Base-by-base conservation (phyloP, 2,113 vertebrate genomes). In the Gopherus evgoodei region DNA sequence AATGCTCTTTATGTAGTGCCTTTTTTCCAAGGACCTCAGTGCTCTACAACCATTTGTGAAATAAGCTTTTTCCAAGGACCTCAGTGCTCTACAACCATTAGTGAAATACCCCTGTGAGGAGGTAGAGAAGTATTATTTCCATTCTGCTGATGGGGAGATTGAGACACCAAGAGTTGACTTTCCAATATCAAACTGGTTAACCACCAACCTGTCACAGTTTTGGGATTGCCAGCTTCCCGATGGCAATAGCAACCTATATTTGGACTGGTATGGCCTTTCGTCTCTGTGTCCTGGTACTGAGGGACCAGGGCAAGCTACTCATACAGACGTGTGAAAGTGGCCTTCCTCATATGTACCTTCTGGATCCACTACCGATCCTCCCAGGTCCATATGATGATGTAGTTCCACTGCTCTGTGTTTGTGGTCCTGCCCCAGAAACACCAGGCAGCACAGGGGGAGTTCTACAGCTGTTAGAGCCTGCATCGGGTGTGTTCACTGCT, bases 281-380 rank as follows among this genome's bases (percentile, higher is more conserved):
- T 24, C 5, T 35, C 19, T 0, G 0, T 21, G 6, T 27, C 19
- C 14, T 6, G 8, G 83, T 57, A 57, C 29, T 0, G 0, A 52
- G 11, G 50, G 52, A 35, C 87, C 29, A 0, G 0, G 62, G 21
- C 75, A 27, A 5, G 21, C 38, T 35, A 65, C 29, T n/a, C 16
- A 35, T 0, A 1, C 52, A 65, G 29, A 29, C 75, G 78, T 0
- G 0, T 38, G 85, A 38, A 44, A 59, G 17, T 72, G 17, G 17
- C 65, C 69, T 75, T 52, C n/a, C 78, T 89, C 12, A 84, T 72
- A 44, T 38, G 11, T 5, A 42, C 80, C 2, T 54, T 52, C 13
- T 52, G 75, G 47, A 42, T 14, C 1, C 1, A 1, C 49, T 84
- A 57, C 3, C 1, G 5, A 7, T 54, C 25, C 12, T 16, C 25